Evolutionary conservation across 2,113 vertebrate genomes (phyloP).

Genomic region (Rhynchopsitta pachyrhyncha): DNA sequence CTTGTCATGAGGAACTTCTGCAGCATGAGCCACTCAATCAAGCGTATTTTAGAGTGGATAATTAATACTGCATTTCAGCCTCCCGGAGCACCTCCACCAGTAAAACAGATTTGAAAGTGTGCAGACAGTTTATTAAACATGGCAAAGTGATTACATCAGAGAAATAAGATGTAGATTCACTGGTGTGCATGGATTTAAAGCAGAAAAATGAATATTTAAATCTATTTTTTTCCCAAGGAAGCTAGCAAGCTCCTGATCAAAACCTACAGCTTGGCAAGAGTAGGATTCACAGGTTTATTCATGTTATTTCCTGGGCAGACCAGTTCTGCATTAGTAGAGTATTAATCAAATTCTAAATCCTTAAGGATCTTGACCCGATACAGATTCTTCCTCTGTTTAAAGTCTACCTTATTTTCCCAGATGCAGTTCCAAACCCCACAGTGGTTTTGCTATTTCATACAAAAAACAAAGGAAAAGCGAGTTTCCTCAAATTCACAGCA

Average conservation of each 20-base stretch:
- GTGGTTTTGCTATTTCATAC: not conserved
- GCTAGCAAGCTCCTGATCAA: not conserved
- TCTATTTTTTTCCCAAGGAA: not conserved
- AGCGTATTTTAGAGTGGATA: not conserved
- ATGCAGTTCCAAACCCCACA: not conserved
- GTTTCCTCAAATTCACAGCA: not conserved
- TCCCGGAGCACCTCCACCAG: not conserved
- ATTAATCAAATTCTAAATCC: not conserved
- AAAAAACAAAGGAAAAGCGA: not conserved
- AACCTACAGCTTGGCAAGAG: not conserved
- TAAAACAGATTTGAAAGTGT: constrained; percentile 3
- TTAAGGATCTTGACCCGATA: not conserved
- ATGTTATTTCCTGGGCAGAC: not conserved
- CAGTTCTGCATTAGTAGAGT: constrained; percentile 2
- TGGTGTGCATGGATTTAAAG: not conserved
- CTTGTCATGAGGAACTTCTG: not conserved
- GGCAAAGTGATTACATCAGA: not conserved
- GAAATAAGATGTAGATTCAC: not conserved
- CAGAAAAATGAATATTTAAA: not conserved
- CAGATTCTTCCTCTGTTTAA: not conserved
- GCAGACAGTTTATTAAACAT: not conserved
- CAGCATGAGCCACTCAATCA: not conserved
- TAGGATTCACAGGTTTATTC: not conserved
- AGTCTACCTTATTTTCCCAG: constrained; percentile 3
- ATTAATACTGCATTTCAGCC: not conserved